Percentiles rank a stretch among this genome's conserved stretches.
phyloP scores from a whole-genome alignment of 2,797 vertebrate genomes.

The Urophycis tenuis region DNA sequence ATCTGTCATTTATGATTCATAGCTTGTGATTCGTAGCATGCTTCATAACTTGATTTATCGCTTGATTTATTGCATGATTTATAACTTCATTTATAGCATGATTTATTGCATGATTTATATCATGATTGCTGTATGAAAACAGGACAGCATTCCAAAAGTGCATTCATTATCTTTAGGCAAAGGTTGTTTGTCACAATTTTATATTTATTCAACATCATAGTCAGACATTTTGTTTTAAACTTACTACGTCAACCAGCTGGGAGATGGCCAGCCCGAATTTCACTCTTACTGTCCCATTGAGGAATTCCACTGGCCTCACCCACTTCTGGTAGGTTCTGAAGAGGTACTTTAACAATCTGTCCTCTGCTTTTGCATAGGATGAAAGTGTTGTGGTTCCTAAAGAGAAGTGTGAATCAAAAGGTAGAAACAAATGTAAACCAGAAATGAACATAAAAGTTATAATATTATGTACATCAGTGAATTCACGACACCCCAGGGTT shows the following conservation, averaged over 20 bases:
- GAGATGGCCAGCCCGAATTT: slow-evolving; percentile 95
- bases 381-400: slow-evolving; percentile 69
- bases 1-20: background rate
- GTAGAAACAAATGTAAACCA: background rate
- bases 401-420: background rate
- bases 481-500: slow-evolving; percentile 6
- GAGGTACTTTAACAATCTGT: slow-evolving; percentile 81
- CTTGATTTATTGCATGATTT: too few relatives aligned
- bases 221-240: slow-evolving; percentile 28
- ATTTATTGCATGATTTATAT: too few relatives aligned
- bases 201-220: background rate
- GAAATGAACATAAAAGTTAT: background rate
- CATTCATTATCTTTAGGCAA: background rate
- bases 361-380: slow-evolving; percentile 82
- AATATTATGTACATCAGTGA: slow-evolving; percentile 9
- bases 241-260: slow-evolving; percentile 96
- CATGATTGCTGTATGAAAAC: background rate
- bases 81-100: background rate
- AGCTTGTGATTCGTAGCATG: too few relatives aligned
- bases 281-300: slow-evolving; percentile 85
- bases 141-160: background rate
- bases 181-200: background rate
- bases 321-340: slow-evolving; percentile 93
- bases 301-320: slow-evolving; percentile 85
- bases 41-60: too few relatives aligned